phyloP scores from a whole-genome alignment of 2,888 invertebrate species.

The Sarcophaga carnaria region DNA sequence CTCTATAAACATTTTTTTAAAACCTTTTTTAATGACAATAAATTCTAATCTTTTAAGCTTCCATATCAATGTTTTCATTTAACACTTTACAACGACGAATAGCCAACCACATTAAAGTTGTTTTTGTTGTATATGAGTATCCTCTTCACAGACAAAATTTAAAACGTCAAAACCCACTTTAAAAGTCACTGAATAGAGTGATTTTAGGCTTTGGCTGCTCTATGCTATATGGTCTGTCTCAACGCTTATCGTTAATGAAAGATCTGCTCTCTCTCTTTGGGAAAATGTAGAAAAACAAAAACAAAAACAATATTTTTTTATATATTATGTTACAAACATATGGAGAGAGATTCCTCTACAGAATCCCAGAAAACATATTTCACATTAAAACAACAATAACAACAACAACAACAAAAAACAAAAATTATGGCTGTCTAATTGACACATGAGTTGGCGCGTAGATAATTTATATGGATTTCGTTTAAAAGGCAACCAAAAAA shows the following conservation, averaged over 20 bases:
- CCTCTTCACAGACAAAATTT: not conserved
- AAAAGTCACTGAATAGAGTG: conserved; percentile 7
- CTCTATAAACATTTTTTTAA: too few relatives aligned
- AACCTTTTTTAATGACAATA: too few relatives aligned
- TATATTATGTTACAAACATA: conserved; percentile 16
- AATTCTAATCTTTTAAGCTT: not conserved
- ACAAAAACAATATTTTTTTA: conserved; percentile 20
- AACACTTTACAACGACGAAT: not conserved
- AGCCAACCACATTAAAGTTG: not conserved
- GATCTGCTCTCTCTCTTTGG: not conserved
- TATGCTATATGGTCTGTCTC: conserved; percentile 10
- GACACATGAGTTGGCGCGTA: conserved; percentile 56
- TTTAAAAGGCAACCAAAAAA: not conserved
- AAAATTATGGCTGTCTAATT: conserved; percentile 38
- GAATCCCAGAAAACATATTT: not conserved
- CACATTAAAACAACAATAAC: not conserved
- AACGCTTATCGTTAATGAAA: conserved; percentile 32
- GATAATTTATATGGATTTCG: conserved; percentile 3
- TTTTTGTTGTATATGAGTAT: too few relatives aligned
- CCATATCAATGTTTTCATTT: not conserved
- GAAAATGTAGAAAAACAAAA: too few relatives aligned
- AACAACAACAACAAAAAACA: not conserved
- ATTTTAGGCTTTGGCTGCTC: not conserved
- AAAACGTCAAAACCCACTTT: conserved; percentile 18
- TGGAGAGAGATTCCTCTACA: conserved; percentile 10